phyloP scores from a whole-genome alignment of 2,113 vertebrate genomes.

The Procavia capensis region DNA sequence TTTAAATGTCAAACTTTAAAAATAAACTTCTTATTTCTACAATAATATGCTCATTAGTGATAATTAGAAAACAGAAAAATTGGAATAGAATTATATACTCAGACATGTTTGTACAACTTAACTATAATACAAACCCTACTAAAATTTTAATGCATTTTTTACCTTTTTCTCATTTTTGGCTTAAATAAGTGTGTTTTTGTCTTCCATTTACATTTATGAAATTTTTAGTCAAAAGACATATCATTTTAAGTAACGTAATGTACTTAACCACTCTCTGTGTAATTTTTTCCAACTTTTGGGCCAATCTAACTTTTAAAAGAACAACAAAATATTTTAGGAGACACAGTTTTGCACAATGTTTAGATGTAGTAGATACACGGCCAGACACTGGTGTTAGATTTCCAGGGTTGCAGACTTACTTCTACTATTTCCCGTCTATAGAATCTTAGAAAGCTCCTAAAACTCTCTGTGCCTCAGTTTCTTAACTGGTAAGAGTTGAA shows the following conservation, averaged over 20 bases:
- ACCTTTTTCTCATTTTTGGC: not conserved
- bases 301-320: conserved; percentile 24
- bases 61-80: conserved; percentile 23
- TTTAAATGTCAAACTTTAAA: conserved; percentile 50
- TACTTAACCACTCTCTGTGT: not conserved
- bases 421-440: not conserved
- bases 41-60: conserved; percentile 7
- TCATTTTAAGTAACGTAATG: not conserved
- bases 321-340: not conserved
- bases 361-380: not conserved
- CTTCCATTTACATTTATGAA: conserved; percentile 3
- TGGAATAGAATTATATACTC: conserved; percentile 1
- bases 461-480: not conserved
- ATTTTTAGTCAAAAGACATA: conserved; percentile 48
- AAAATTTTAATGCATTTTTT: not conserved
- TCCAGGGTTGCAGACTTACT: not conserved
- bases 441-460: not conserved
- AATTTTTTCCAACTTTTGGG: not conserved
- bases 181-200: conserved; percentile 33
- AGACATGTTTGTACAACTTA: conserved; percentile 26
- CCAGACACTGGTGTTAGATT: not conserved
- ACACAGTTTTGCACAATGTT: not conserved
- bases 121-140: not conserved
- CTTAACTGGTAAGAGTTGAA: not conserved
- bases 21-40: conserved; percentile 48